Conservation (phyloP, 2,113 vertebrate species). For the Syngnathus typhle region DNA sequence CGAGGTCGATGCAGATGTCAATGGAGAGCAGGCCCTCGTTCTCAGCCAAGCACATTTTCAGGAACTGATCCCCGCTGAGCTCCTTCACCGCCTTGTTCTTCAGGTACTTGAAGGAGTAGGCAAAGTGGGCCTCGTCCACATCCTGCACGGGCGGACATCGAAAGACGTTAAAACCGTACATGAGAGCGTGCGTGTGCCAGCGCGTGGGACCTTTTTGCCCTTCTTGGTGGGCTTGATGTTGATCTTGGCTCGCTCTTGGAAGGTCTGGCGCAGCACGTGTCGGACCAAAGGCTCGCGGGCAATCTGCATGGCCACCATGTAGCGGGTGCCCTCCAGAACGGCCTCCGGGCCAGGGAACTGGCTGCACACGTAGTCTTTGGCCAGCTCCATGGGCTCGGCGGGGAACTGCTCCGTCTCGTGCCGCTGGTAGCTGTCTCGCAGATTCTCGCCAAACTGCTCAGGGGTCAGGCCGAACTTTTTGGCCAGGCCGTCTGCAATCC, state of each 20-base stretch:
- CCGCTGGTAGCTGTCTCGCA: slow-evolving; percentile 96
- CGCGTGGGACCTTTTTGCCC: slow-evolving; percentile 84
- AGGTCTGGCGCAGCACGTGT: slow-evolving; percentile 93
- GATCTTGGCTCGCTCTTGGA: slow-evolving; percentile 94
- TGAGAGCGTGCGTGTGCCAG: too few species aligned
- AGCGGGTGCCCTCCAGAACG: slow-evolving; percentile 92
- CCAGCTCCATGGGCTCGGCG: slow-evolving; percentile 91
- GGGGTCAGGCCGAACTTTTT: slow-evolving; percentile 98
- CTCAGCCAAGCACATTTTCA: slow-evolving; percentile 92
- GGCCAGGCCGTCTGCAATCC: slow-evolving; percentile 84
- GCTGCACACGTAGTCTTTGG: slow-evolving; percentile 97
- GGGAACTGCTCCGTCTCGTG: slow-evolving; percentile 98
- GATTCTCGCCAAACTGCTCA: slow-evolving; percentile 96
- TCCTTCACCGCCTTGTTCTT: slow-evolving; percentile 98
- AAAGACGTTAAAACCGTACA: neutral
- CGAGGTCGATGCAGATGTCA: slow-evolving; percentile 93
- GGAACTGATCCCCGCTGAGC: slow-evolving; percentile 91
- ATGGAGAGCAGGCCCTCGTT: slow-evolving; percentile 85
- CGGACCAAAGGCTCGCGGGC: slow-evolving; percentile 93
- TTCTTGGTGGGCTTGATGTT: slow-evolving; percentile 96
- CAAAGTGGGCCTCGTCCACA: slow-evolving; percentile 91
- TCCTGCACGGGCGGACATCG: slow-evolving; percentile 69
- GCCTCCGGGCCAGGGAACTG: slow-evolving; percentile 87
- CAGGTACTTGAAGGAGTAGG: slow-evolving; percentile 95
- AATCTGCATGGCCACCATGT: slow-evolving; percentile 98